Conservation (phyloP, 35 echinoderm and acorn worm genomes). For the Holothuria glaberrima region DNA sequence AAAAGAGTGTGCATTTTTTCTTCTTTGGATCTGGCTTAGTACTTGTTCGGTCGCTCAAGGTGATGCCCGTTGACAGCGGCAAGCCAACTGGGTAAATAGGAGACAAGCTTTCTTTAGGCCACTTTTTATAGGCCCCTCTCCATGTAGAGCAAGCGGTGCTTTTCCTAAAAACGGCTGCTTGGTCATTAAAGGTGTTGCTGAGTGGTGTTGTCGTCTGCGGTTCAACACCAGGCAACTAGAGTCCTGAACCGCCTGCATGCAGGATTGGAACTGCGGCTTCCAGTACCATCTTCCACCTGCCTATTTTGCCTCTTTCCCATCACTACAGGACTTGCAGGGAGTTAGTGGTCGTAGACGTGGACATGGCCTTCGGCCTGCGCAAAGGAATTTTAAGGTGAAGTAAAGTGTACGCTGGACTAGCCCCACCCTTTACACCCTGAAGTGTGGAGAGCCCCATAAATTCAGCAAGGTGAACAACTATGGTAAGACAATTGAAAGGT, state of each 20-base stretch:
- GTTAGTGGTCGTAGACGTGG: not conserved
- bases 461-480: too few species aligned
- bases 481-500: too few species aligned
- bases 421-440: not conserved
- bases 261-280: conserved; percentile 64
- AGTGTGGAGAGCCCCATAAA: not conserved
- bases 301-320: conserved; percentile 68
- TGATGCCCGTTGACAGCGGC: conserved; percentile 81
- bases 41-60: conserved; percentile 52
- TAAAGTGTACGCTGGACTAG: too few species aligned
- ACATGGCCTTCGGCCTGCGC: conserved; percentile 11
- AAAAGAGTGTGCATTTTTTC: conserved; percentile 16
- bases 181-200: conserved; percentile 76
- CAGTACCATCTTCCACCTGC: conserved; percentile 74
- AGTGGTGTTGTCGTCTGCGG: conserved; percentile 59
- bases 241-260: conserved; percentile 65
- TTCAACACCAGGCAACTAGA: conserved; percentile 60
- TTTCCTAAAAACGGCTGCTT: conserved; percentile 66
- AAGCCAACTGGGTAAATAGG: conserved; percentile 60
- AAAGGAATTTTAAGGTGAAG: conserved; percentile 62
- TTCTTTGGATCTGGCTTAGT: conserved; percentile 7
- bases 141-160: conserved; percentile 72
- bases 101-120: conserved; percentile 67
- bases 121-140: conserved; percentile 50
- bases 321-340: conserved; percentile 60